Evolutionary conservation across 2,888 invertebrate species (phyloP), one percentile per base, ranked within the genome.

Genomic region (Stegana nigrithorax): DNA sequence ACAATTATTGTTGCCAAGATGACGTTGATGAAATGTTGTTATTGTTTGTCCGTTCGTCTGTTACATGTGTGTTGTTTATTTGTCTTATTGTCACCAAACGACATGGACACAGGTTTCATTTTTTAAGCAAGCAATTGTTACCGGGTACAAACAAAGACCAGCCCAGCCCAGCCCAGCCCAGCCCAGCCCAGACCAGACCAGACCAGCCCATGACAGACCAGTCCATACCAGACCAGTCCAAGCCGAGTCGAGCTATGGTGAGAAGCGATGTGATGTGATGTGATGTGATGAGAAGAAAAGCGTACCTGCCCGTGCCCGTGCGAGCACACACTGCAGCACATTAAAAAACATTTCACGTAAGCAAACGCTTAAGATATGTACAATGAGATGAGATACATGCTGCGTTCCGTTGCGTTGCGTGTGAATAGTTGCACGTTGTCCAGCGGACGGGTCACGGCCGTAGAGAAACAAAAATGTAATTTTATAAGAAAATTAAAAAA

Each of bases 11-110:
- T 78, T 77, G 63, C 32, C 36, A 66, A 62, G 68, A 70, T 69
- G 69, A 66, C 60, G 73, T 71, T 74, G 75, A 75, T 74, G 75
- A 75, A 75, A 77, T 77, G 77, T 76, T 76, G 73, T 75, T 75
- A 67, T 70, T 75, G 72, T 67, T 75, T n/a, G n/a, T n/a, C n/a
- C n/a, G n/a, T n/a, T n/a, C n/a, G n/a, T n/a, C n/a, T n/a, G n/a
- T n/a, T n/a, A n/a, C n/a, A n/a, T n/a, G n/a, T 76, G 71, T 75
- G 4, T 23, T 25, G 4, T 50, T n/a, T 50, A 6, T 26, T 47
- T 47, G 21, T 2, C 17, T 39, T 39, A 39, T 39, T 50, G 50
- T 50, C 25, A 25, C 25, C 50, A n/a, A 42, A 17, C 2, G 32
- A 26, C 26, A 26, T 57, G 50, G 50, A 50, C 75, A 75, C 75